These are phyloP conservation scores for Caranx melampygus DNA, from an alignment of 2,113 vertebrate species.

Conservation along the genomic window DNA sequence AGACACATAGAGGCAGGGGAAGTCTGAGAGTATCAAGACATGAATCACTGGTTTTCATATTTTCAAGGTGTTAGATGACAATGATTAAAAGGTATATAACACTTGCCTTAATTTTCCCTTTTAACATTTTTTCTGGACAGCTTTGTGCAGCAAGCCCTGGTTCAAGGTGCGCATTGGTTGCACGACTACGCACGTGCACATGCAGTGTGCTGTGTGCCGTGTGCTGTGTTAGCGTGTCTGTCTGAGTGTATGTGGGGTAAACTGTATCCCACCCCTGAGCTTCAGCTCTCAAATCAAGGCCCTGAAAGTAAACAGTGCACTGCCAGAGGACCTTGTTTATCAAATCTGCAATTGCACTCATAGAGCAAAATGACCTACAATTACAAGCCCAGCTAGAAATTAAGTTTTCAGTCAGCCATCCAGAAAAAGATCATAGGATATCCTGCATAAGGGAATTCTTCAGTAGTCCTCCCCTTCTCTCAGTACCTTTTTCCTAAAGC, in stretches of 20 bases:
- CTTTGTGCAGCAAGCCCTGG: neutral
- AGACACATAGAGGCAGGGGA: neutral
- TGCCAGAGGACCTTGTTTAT: conserved; percentile 85
- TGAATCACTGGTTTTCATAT: neutral
- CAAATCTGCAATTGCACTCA: conserved; percentile 89
- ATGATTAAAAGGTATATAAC: neutral
- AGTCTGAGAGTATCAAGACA: neutral
- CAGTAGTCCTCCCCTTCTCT: conserved; percentile 38
- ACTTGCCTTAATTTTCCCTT: neutral
- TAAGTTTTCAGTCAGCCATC: conserved; percentile 88
- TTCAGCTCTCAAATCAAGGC: conserved; percentile 90
- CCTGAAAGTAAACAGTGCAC: conserved; percentile 88
- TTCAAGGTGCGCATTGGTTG: conserved; percentile 17
- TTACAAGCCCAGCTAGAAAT: conserved; percentile 92
- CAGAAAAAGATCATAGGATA: conserved; percentile 88
- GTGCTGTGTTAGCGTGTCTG: conserved; percentile 48
- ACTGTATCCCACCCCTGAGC: conserved; percentile 71
- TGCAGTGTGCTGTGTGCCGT: conserved; percentile 36
- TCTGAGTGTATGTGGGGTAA: conserved; percentile 68
- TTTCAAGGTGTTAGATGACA: neutral
- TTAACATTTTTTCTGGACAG: conserved; percentile 16
- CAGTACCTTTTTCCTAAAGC: conserved; percentile 35
- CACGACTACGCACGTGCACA: neutral
- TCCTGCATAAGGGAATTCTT: conserved; percentile 76
- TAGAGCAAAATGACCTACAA: conserved; percentile 93